Evolutionary conservation across 2,888 invertebrate species (phyloP).

Genomic region (Apotomis capreana): DNA sequence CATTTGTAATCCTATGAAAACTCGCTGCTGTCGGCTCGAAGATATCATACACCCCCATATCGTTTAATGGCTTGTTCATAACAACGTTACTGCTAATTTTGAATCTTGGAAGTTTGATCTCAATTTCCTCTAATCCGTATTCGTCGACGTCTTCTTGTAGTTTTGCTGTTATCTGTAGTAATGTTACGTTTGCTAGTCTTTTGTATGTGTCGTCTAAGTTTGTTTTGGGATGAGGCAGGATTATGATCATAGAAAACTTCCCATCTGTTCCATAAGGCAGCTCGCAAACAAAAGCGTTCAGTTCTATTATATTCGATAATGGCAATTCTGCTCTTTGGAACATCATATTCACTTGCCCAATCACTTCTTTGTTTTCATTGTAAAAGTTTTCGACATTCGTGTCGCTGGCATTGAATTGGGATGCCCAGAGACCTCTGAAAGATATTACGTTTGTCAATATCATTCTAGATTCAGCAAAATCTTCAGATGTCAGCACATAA

Average conservation of each 20-base stretch:
- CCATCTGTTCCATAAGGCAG: constrained; percentile 85
- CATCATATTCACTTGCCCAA: constrained; percentile 89
- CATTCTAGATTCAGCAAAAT: constrained; percentile 83
- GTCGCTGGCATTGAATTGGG: constrained; percentile 84
- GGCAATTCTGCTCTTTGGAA: constrained; percentile 83
- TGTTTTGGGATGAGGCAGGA: constrained; percentile 84
- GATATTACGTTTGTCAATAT: constrained; percentile 87
- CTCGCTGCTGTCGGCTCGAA: constrained; percentile 83
- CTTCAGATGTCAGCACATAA: constrained; percentile 75
- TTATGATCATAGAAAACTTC: constrained; percentile 84
- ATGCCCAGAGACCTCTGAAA: constrained; percentile 88
- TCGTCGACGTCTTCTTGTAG: constrained; percentile 73
- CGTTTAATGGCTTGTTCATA: constrained; percentile 81
- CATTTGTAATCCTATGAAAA: constrained; percentile 81
- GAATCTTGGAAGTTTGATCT: constrained; percentile 86
- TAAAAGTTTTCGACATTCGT: constrained; percentile 84
- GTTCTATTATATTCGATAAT: constrained; percentile 80
- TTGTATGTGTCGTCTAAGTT: constrained; percentile 77
- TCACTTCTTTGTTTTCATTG: constrained; percentile 78
- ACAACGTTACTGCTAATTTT: constrained; percentile 84
- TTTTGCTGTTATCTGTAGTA: constrained; percentile 78
- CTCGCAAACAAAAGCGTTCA: constrained; percentile 85
- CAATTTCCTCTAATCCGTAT: constrained; percentile 84
- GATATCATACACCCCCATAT: constrained; percentile 87
- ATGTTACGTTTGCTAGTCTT: constrained; percentile 74